Conservation (phyloP, 2,113 vertebrate species). For the Heptranchias perlo region DNA sequence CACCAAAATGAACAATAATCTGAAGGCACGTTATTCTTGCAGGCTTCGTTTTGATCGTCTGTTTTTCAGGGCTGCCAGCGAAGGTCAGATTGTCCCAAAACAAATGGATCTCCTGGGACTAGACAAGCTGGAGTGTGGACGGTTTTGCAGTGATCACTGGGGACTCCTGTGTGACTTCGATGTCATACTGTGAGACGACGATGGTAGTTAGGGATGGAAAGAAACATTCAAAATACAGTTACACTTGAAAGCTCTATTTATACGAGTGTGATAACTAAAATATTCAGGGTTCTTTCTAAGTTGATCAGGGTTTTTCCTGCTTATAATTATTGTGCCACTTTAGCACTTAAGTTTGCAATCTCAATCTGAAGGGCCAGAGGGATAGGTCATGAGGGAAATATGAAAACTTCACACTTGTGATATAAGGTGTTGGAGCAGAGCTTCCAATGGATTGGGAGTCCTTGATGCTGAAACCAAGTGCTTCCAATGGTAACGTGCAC, state of each 20-base stretch:
- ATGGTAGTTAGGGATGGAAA: neutral
- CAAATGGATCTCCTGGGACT: conserved; percentile 78
- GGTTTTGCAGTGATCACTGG: conserved; percentile 92
- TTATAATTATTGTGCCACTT: neutral
- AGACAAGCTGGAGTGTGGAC: conserved; percentile 86
- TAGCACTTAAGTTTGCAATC: neutral
- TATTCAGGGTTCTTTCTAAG: neutral
- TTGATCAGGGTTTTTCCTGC: neutral
- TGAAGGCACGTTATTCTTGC: conserved; percentile 52
- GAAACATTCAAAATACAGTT: neutral
- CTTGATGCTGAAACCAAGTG: neutral
- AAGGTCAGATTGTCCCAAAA: conserved; percentile 58
- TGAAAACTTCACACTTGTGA: neutral
- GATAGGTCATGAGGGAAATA: neutral
- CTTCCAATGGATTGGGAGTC: neutral
- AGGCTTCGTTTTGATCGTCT: conserved; percentile 83
- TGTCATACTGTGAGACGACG: conserved; percentile 48
- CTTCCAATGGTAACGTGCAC: neutral
- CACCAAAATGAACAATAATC: conserved; percentile 77
- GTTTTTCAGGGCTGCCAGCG: conserved; percentile 62
- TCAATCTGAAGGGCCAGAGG: neutral
- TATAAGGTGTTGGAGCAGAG: neutral
- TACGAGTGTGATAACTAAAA: neutral
- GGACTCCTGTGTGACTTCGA: conserved; percentile 79
- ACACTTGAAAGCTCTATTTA: neutral